These are phyloP conservation scores for Nudaria mundana DNA, from an alignment of 2,888 invertebrate species.

Conservation along the genomic window DNA sequence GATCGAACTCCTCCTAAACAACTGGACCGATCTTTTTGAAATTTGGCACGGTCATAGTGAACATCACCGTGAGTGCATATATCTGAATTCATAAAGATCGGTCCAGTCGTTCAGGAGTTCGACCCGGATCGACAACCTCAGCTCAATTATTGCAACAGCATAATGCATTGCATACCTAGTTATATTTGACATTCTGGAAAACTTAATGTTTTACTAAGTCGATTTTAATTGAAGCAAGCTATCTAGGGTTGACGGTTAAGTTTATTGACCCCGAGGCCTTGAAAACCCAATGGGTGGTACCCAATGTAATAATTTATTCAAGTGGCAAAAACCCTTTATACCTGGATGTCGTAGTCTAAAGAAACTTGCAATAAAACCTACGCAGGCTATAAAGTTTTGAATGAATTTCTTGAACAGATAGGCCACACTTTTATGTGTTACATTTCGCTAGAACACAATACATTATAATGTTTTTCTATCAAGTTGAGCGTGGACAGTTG, in stretches of 20 bases:
- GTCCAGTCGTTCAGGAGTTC: too few relatives aligned
- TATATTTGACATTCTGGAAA: conserved; percentile 36
- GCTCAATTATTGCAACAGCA: too few relatives aligned
- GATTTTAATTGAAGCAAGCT: conserved; percentile 55
- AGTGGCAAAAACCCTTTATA: conserved; percentile 15
- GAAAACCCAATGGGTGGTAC: too few relatives aligned
- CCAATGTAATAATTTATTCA: conserved; percentile 29
- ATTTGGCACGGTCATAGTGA: too few relatives aligned
- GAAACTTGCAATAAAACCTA: conserved; percentile 19
- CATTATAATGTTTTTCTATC: conserved; percentile 4
- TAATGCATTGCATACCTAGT: too few relatives aligned
- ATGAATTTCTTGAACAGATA: conserved; percentile 10
- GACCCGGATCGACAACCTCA: too few relatives aligned
- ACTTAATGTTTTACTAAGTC: too few relatives aligned
- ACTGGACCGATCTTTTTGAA: too few relatives aligned
- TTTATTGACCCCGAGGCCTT: conserved; percentile 50
- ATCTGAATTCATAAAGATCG: too few relatives aligned
- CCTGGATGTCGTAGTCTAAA: conserved; percentile 1
- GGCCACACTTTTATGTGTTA: conserved; percentile 6
- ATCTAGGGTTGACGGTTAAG: conserved; percentile 51
- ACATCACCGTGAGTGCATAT: too few relatives aligned
- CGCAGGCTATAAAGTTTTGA: conserved; percentile 14
- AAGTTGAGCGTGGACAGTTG: conserved; percentile 27
- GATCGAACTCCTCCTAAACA: too few relatives aligned
- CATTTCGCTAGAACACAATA: neutral